Base-by-base conservation (phyloP, 1,140 invertebrate species). In the Andricus grossulariae region DNA sequence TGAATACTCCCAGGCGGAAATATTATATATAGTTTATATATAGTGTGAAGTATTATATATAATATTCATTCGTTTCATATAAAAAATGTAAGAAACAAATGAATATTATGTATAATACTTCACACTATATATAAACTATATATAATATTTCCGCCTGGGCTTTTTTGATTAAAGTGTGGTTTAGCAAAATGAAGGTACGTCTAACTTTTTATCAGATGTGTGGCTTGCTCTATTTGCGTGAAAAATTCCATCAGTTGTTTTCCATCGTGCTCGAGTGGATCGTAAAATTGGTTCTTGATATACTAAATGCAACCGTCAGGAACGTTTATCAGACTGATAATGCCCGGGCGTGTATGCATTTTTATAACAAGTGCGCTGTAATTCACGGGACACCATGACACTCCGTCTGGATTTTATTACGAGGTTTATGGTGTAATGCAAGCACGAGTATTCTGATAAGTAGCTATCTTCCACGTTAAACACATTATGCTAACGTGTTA, bases 391-490 rank as follows among this genome's bases (percentile, higher is more conserved):
- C 86, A 86, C 85, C 87, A 85, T 88, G 87, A 85, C 82, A 80
- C 80, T 76, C 79, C 84, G 88, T 89, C 86, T 88, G 89, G 84
- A 88, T 88, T 90, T 90, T 90, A 90, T 85, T 88, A 85, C 86
- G 79, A 79, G 75, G 84, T 90, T 90, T 90, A 91, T 88, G 88
- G 84, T 84, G 84, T 82, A 84, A 86, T 85, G 83, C 83, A 90
- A 90, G 90, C 88, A 88, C 85, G 85, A 84, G 83, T 78, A 78
- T 82, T 80, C 85, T 88, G 89, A 91, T 90, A 91, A 90, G 89
- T 90, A 90, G 88, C 90, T 90, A 90, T 91, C 85, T 84, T 80
- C 86, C 80, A 85, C 84, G 85, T 87, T 89, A 89, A 89, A 90
- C 88, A 89, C 85, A 88, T 90, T 90, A 83, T 89, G 89, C 89